Evolutionary conservation across 2,113 vertebrate species (phyloP), one percentile per base, ranked within the genome.

Genomic region (Clinocottus analis): DNA sequence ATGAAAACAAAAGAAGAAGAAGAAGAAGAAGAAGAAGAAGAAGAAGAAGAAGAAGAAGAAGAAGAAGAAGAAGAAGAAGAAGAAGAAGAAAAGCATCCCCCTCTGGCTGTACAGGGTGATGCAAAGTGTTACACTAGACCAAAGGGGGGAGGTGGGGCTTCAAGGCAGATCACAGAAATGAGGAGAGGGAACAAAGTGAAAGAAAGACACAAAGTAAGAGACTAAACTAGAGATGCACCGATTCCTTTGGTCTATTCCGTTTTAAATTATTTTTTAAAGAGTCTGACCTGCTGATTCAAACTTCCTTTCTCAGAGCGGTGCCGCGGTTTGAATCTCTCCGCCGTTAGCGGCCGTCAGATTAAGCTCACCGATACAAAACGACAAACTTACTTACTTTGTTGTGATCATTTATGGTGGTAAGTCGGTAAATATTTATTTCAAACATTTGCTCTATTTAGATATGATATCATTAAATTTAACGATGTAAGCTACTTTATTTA

Each of bases 91-190:
- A 66, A 61, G n/a, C 59, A 37, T 62, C 45, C 79, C 80, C 80
- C 79, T 83, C 60, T 0, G 80, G 90, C 88, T 60, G 86, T 39
- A 68, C 66, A 70, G 85, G 73, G 65, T 89, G 85, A 87, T 85
- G 89, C 78, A 90, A 90, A 85, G 83, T 66, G 69, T 70, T 81
- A 85, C 80, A 85, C 87, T 35, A 88, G 79, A 90, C 41, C 25
- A 68, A 75, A 58, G 80, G 55, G 71, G 73, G 86, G 82, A n/a
- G n/a, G 83, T 60, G 89, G 89, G 74, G 83, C 65, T 79, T 85
- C 67, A 85, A 75, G 70, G 77, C 43, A 45, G 37, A 75, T 77
- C 72, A 71, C 41, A 56, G 49, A 71, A 43, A 74, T 23, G n/a
- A 37, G 56, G 64, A 49, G 29, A n/a, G 9, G 23, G 12, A 53